phyloP scores from a whole-genome alignment of 2,797 vertebrate species.

The Pitangus sulphuratus region DNA sequence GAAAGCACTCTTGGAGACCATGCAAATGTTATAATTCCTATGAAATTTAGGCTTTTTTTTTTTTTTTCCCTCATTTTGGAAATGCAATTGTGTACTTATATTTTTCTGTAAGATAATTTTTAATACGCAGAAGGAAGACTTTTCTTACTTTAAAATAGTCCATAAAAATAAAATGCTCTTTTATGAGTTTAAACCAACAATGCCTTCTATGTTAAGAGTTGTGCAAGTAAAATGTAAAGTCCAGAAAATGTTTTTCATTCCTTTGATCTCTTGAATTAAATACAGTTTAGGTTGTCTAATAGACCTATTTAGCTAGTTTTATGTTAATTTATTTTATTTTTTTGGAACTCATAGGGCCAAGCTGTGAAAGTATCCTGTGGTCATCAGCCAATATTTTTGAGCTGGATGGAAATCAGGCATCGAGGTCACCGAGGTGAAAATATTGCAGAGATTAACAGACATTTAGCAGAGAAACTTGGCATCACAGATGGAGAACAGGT shows the following conservation, averaged over 20 bases:
- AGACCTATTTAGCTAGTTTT: neutral
- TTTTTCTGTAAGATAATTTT: neutral
- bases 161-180: neutral
- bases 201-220: rapidly evolving
- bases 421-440: slow-evolving; percentile 73
- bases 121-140: neutral
- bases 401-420: slow-evolving; percentile 86
- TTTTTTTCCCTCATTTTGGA: neutral
- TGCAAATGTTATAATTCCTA: neutral
- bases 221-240: neutral
- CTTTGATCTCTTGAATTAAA: neutral
- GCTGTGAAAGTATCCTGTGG: slow-evolving; percentile 87
- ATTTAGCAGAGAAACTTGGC: slow-evolving; percentile 90
- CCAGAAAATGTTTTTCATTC: neutral
- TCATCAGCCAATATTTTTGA: slow-evolving; percentile 83
- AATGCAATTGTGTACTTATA: neutral
- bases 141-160: neutral
- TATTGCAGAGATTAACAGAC: slow-evolving; percentile 87
- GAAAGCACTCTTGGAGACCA: neutral
- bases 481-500: slow-evolving; percentile 90
- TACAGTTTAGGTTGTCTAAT: rapidly evolving
- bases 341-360: slow-evolving; percentile 82
- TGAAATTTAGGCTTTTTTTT: neutral
- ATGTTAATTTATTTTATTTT: neutral
- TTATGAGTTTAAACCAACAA: neutral